phyloP scores from a whole-genome alignment of 1,140 invertebrate genomes.

The Brachionus asplanchnoidis region DNA sequence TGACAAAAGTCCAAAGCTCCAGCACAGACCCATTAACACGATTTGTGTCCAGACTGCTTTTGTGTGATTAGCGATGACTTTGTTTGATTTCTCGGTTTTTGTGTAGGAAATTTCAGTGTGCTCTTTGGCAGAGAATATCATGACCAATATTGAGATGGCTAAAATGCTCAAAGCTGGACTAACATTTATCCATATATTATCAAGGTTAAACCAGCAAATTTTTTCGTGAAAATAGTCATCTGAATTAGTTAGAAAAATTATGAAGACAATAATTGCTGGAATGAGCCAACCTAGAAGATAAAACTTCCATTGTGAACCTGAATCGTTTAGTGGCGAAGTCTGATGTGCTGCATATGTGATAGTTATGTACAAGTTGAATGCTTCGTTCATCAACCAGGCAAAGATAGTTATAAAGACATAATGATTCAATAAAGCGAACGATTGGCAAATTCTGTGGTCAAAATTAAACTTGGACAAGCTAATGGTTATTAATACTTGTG shows the following conservation, averaged over 20 bases:
- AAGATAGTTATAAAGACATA: constrained; percentile 59
- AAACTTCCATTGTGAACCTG: constrained; percentile 51
- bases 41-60: constrained; percentile 56
- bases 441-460: constrained; percentile 49
- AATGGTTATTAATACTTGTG: constrained; percentile 53
- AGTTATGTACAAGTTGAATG: constrained; percentile 57
- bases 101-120: constrained; percentile 58
- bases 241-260: constrained; percentile 51
- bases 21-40: constrained; percentile 51
- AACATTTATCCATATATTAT: constrained; percentile 40
- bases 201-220: constrained; percentile 46
- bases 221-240: constrained; percentile 52
- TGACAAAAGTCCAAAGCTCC: constrained; percentile 54
- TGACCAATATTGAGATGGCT: constrained; percentile 50
- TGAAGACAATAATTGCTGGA: constrained; percentile 53
- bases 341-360: constrained; percentile 57
- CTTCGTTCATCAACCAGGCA: constrained; percentile 60
- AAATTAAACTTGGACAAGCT: background rate
- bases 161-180: constrained; percentile 2
- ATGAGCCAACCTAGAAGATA: constrained; percentile 56
- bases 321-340: constrained; percentile 49
- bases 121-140: constrained; percentile 58
- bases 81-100: constrained; percentile 57
- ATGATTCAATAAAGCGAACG: constrained; percentile 56
- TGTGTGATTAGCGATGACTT: constrained; percentile 54